A percentile compares a stretch with the other conserved stretches of the same genome.
Evolutionary conservation across 2,888 invertebrate species (phyloP).

Genomic region (Blastobasis adustella): DNA sequence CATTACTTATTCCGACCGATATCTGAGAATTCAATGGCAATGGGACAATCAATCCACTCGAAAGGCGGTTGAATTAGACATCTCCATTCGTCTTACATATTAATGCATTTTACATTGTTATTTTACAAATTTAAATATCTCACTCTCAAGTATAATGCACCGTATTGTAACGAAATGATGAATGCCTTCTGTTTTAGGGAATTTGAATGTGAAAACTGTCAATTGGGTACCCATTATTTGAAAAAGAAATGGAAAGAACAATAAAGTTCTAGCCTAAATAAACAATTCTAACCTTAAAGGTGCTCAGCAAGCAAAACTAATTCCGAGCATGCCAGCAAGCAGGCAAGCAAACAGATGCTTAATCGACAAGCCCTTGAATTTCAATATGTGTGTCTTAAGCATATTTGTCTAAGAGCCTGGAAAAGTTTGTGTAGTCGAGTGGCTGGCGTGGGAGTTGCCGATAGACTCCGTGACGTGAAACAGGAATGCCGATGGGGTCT

Average conservation of each 20-base stretch:
- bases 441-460: conserved; percentile 28
- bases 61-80: conserved; percentile 58
- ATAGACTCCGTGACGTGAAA: conserved; percentile 1
- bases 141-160: conserved; percentile 16
- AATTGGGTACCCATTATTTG: conserved; percentile 4
- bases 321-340: conserved; percentile 19
- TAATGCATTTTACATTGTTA: conserved; percentile 37
- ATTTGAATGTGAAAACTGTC: conserved; percentile 7
- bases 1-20: conserved; percentile 45
- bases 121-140: conserved; percentile 27
- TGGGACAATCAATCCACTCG: conserved; percentile 42
- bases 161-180: no score
- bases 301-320: conserved; percentile 31
- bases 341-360: conserved; percentile 32
- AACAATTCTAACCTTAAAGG: conserved; percentile 23
- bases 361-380: conserved; percentile 46
- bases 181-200: conserved; percentile 5
- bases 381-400: conserved; percentile 43
- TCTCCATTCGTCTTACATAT: conserved; percentile 52
- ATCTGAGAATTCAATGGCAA: conserved; percentile 36
- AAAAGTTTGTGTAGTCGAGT: conserved; percentile 27
- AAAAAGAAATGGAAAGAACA: conserved; percentile 1
- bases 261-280: conserved; percentile 19
- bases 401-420: conserved; percentile 32
- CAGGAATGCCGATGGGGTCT: background rate